Percentiles rank a stretch among this genome's conserved stretches.
Conservation (phyloP, 2,888 invertebrate genomes). For the Drosophila neotestacea region DNA sequence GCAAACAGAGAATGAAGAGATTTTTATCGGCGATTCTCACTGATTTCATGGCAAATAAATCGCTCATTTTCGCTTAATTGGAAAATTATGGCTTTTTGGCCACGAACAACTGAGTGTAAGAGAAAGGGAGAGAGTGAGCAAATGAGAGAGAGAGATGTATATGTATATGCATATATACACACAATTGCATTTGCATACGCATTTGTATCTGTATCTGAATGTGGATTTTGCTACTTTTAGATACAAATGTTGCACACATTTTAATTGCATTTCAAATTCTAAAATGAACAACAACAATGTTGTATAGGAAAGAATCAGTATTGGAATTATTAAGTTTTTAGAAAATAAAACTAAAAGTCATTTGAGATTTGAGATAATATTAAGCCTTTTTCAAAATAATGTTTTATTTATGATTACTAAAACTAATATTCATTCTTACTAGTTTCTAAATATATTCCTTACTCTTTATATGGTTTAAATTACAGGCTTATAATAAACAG, state of each 20-base stretch:
- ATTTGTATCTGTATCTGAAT: slow-evolving; percentile 33
- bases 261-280: slow-evolving; percentile 27
- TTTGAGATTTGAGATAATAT: no score
- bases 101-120: slow-evolving; percentile 34
- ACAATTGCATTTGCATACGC: slow-evolving; percentile 54
- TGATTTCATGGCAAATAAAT: slow-evolving; percentile 86
- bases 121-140: not conserved
- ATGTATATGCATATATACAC: slow-evolving; percentile 4
- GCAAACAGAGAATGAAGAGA: slow-evolving; percentile 82
- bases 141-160: not conserved
- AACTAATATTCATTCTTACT: no score
- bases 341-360: no score
- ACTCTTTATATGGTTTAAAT: no score
- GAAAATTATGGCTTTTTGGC: slow-evolving; percentile 85
- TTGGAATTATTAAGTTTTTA: no score
- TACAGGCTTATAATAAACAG: no score
- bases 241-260: slow-evolving; percentile 40
- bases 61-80: slow-evolving; percentile 86
- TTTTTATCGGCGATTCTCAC: slow-evolving; percentile 85
- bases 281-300: slow-evolving; percentile 6
- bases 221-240: slow-evolving; percentile 38
- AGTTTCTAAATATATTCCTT: no score
- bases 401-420: no score
- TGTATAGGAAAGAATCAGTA: not conserved
- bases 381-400: no score